Evolutionary conservation across 2,797 vertebrate genomes (phyloP).

Genomic region (Erethizon dorsatum): DNA sequence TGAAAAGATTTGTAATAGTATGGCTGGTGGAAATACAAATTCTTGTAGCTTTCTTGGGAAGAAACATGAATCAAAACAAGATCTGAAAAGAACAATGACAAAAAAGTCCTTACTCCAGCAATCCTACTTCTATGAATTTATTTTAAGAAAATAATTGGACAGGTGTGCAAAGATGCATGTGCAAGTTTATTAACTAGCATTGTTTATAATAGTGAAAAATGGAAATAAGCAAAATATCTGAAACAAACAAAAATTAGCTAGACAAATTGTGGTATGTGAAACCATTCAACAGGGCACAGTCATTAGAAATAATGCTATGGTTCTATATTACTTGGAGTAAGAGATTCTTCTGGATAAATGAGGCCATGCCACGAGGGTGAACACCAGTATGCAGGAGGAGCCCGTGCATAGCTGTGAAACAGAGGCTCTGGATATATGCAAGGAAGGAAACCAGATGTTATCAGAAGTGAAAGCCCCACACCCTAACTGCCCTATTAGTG

Average conservation of each 20-base stretch:
- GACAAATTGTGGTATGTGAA: fast-evolving
- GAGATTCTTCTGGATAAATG: fast-evolving
- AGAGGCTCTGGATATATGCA: fast-evolving
- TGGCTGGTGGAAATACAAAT: not conserved
- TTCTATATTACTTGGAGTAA: fast-evolving
- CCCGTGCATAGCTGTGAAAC: no score
- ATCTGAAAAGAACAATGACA: not conserved
- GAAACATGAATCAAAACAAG: not conserved
- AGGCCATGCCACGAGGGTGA: fast-evolving
- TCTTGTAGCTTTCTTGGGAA: not conserved
- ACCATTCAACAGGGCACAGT: fast-evolving
- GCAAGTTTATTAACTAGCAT: not conserved
- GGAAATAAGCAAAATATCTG: not conserved
- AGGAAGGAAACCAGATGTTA: fast-evolving
- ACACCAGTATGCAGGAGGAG: fast-evolving
- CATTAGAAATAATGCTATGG: fast-evolving
- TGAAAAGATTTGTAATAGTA: not conserved
- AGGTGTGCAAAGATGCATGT: not conserved
- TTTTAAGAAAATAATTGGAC: slow-evolving; percentile 64
- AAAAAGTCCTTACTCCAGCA: not conserved
- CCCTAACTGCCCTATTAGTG: no score
- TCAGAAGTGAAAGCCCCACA: not conserved
- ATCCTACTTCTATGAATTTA: not conserved
- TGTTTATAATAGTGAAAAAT: not conserved
- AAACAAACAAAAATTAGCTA: not conserved